phyloP scores from a whole-genome alignment of 2,888 invertebrate species.

The Drosophila seclusa region DNA sequence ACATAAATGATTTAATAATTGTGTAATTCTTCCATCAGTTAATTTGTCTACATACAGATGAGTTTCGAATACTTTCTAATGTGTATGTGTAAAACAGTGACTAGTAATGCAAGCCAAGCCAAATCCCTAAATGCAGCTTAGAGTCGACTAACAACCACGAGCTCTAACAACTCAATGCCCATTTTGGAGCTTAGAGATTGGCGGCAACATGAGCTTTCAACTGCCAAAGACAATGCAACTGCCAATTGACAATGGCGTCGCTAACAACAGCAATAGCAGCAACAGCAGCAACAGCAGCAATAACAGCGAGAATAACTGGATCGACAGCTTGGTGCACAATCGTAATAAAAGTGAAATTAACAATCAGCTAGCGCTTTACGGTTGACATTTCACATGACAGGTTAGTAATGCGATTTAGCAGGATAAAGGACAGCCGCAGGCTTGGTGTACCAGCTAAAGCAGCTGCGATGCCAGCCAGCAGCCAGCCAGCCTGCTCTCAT shows the following conservation, averaged over 20 bases:
- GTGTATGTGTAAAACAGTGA: not conserved
- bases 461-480: conserved; percentile 31
- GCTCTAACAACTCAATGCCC: conserved; percentile 41
- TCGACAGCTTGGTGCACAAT: conserved; percentile 30
- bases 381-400: conserved; percentile 83
- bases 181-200: conserved; percentile 51
- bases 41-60: not conserved
- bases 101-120: conserved; percentile 8
- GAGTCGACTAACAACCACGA: conserved; percentile 18
- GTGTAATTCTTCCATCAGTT: not conserved
- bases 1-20: not conserved
- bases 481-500: conserved; percentile 13
- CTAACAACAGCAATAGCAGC: conserved; percentile 20
- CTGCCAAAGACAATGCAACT: conserved; percentile 45
- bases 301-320: conserved; percentile 18
- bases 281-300: conserved; percentile 5
- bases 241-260: conserved; percentile 43
- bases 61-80: not conserved
- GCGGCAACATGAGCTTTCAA: conserved; percentile 22
- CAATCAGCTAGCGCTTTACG: conserved; percentile 82
- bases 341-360: conserved; percentile 81
- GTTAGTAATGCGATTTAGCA: conserved; percentile 82
- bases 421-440: conserved; percentile 80
- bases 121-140: conserved; percentile 38
- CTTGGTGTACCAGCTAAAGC: conserved; percentile 37